Base-by-base conservation (phyloP, 2,888 invertebrate genomes). In the Phengaris arion region DNA sequence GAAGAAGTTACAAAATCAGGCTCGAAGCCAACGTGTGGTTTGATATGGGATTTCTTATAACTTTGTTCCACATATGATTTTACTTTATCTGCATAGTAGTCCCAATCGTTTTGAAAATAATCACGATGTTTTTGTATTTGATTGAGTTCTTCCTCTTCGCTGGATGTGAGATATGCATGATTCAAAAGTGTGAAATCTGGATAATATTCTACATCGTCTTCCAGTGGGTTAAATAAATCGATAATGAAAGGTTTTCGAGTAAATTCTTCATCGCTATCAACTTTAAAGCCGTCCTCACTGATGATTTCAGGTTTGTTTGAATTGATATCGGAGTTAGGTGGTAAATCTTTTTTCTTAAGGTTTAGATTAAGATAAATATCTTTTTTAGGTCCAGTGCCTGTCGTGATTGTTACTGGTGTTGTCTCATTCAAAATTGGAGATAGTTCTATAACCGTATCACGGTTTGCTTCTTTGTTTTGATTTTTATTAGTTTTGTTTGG, bases 151-250 rank as follows among this genome's bases (percentile, higher is more conserved):
- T 82, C 81, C 75, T 85, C 86, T 79, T 86, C 87, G 54, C 83
- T 83, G 48, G 84, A 84, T 22, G 80, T 80, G 46, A 83, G 82
- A 64, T 83, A 83, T 5, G 80, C 81, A 35, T 35, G 13, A 9
- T 84, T 87, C 12, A 89, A 89, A 52, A 77, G 79, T 52, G 82
- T 83, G 64, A 93, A 93, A 74, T 87, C 83, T 0, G 92, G 92
- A 74, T 89, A 92, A 75, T 92, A 93, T 76, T 92, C 92, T 35
- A 52, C 12, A 54, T 52, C 22, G 9, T 72, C 72, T 9, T 72
- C 54, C 6, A 35, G n/a, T 54, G 35, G 72, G 12, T 54, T 52
- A 54, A 13, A 72, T 35, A 72, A 72, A 12, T 52, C 45, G 7
- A 72, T 72, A 35, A 12, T 54, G 1, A 54, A 12, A 15, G 72